These are phyloP conservation scores for Pseudomyrmex gracilis DNA, from an alignment of 1,140 invertebrate species.

Conservation along the genomic window DNA sequence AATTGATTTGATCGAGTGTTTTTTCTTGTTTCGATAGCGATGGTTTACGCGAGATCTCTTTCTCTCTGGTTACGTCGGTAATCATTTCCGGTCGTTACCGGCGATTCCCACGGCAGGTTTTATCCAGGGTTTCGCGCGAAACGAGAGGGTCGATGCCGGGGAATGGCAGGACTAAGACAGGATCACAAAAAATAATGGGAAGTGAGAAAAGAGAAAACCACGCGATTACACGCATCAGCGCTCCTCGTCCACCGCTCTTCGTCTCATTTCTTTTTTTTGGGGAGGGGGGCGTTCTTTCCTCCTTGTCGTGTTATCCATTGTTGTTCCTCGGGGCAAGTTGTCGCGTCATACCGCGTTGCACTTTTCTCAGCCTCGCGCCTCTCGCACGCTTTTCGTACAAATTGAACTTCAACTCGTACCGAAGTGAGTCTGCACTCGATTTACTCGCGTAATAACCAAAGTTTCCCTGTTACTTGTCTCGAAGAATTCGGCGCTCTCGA, in stretches of 20 bases:
- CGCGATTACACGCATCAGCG: slow-evolving; percentile 46
- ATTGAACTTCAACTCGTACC: slow-evolving; percentile 37
- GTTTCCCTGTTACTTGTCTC: slow-evolving; percentile 4
- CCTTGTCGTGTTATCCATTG: slow-evolving; percentile 29
- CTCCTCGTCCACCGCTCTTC: neutral
- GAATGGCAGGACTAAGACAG: slow-evolving; percentile 13
- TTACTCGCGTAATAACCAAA: slow-evolving; percentile 50
- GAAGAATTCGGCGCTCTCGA: slow-evolving; percentile 24
- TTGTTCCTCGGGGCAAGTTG: slow-evolving; percentile 25
- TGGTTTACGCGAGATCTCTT: slow-evolving; percentile 16
- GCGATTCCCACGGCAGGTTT: slow-evolving; percentile 23
- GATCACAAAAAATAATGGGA: slow-evolving; percentile 15
- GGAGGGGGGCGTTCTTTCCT: too few relatives aligned
- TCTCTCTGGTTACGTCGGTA: neutral
- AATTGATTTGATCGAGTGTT: neutral
- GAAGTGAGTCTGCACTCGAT: slow-evolving; percentile 10
- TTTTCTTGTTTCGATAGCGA: too few relatives aligned
- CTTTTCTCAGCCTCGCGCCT: slow-evolving; percentile 1
- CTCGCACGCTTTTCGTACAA: slow-evolving; percentile 4
- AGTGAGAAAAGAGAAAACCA: slow-evolving; percentile 33
- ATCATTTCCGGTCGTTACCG: slow-evolving; percentile 1
- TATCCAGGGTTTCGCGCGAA: slow-evolving; percentile 15
- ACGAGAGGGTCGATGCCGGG: neutral
- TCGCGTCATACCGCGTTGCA: slow-evolving; percentile 10
- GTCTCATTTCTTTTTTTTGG: too few relatives aligned